A percentile compares a stretch with the other conserved stretches of the same genome.
These are phyloP conservation scores for Chrysomallon squamiferum DNA, from an alignment of 1,140 invertebrate genomes.

Conservation along the genomic window DNA sequence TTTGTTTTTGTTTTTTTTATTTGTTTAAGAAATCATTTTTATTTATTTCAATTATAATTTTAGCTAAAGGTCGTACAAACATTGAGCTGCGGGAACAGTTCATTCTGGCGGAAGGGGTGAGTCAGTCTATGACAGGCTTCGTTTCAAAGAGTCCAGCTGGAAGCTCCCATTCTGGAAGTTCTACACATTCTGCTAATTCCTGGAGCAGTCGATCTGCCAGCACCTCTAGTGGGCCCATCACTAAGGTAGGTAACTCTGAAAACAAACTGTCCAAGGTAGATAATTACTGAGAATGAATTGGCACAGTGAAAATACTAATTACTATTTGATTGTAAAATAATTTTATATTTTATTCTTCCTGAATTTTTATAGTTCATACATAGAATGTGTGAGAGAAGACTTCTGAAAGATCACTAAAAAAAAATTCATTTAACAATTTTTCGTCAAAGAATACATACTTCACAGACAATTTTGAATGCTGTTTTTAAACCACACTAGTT, in stretches of 20 bases:
- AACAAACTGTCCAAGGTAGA: background rate
- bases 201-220: constrained; percentile 46
- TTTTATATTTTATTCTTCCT: background rate
- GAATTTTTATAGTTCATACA: background rate
- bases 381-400: background rate
- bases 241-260: constrained; percentile 40
- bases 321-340: background rate
- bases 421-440: too few relatives aligned
- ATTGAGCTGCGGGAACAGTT: constrained; percentile 98
- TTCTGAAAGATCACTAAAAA: background rate
- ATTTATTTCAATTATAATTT: constrained; percentile 10
- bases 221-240: constrained; percentile 51
- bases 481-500: background rate
- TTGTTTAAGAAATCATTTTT: too few relatives aligned
- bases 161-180: constrained; percentile 51
- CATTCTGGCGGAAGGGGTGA: constrained; percentile 95
- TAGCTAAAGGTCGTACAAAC: constrained; percentile 99
- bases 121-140: constrained; percentile 97
- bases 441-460: background rate
- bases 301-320: background rate
- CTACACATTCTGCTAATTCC: constrained; percentile 43
- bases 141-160: constrained; percentile 71
- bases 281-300: background rate
- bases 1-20: too few relatives aligned
- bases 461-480: background rate